Evolutionary conservation across 2,113 vertebrate genomes (phyloP).

Genomic region (Psilopogon haemacephalus): DNA sequence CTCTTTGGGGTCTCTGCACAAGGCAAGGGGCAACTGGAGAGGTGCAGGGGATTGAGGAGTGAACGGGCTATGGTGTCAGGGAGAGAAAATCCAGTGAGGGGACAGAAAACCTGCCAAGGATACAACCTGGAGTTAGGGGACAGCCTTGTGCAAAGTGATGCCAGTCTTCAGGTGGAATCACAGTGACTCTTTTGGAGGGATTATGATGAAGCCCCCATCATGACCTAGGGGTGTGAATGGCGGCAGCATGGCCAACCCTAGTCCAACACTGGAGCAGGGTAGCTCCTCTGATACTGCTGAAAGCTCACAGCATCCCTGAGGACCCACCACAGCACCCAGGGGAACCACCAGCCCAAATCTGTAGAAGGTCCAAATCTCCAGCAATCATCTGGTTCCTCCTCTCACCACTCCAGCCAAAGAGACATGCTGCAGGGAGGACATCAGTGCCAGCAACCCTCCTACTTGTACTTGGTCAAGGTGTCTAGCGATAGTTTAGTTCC

Average conservation of each 20-base stretch:
- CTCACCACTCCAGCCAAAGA: neutral
- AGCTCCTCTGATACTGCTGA: neutral
- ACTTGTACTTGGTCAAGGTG: neutral
- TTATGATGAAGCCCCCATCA: accelerated
- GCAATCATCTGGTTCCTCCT: too few relatives aligned
- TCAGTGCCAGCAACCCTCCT: neutral
- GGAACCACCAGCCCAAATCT: too few relatives aligned
- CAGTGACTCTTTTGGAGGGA: neutral
- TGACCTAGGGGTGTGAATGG: neutral
- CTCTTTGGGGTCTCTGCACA: neutral
- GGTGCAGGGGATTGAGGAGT: neutral
- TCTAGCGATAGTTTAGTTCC: neutral
- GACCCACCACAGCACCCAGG: neutral
- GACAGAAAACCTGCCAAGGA: neutral
- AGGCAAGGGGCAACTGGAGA: neutral
- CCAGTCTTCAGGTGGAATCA: neutral
- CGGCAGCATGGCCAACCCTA: neutral
- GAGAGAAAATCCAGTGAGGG: neutral
- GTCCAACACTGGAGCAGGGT: neutral
- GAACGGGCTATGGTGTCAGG: too few relatives aligned
- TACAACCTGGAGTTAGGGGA: neutral
- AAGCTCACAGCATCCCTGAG: neutral
- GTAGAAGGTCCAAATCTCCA: neutral
- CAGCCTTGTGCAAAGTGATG: neutral
- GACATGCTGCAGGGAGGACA: neutral